Percentiles rank a stretch among this genome's conserved stretches.
Conservation (phyloP, 1,140 invertebrate species). For the Drosophila micromelanica region DNA sequence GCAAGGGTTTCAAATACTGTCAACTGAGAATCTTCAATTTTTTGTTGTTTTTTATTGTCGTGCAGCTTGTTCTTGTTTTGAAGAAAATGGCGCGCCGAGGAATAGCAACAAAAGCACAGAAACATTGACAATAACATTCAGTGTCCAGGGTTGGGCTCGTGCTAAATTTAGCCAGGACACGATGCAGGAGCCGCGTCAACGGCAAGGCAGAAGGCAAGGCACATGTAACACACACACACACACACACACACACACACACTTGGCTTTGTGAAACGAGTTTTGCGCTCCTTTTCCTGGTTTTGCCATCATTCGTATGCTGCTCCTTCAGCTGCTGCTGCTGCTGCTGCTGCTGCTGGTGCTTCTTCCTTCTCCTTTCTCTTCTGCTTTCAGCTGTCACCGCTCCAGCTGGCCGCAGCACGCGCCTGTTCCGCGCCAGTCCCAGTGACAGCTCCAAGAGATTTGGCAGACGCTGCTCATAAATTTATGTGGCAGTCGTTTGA, state of each 20-base stretch:
- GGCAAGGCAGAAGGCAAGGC: conserved; percentile 4
- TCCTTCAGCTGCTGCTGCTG: neutral
- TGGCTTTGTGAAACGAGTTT: conserved; percentile 28
- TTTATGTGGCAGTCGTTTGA: conserved; percentile 74
- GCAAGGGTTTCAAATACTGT: neutral
- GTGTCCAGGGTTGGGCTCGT: conserved; percentile 55
- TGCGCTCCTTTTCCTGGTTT: conserved; percentile 63
- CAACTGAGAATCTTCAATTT: neutral
- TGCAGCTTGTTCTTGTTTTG: neutral
- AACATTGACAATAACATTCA: neutral
- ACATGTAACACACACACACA: conserved; percentile 8
- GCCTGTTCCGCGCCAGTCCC: conserved; percentile 10
- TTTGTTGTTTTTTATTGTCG: too few relatives aligned
- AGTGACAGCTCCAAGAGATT: conserved; percentile 53
- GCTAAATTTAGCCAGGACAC: conserved; percentile 64
- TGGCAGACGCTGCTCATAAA: conserved; percentile 71
- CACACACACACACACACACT: neutral
- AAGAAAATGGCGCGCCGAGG: conserved; percentile 53
- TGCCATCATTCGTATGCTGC: neutral
- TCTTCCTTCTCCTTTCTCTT: conserved; percentile 1
- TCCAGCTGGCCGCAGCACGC: conserved; percentile 33
- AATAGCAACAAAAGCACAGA: neutral
- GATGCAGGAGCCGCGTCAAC: neutral
- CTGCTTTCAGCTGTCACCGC: neutral
- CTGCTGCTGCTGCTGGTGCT: neutral